Conservation (phyloP, 2,113 vertebrate genomes). For the Paradoxurus hermaphroditus region DNA sequence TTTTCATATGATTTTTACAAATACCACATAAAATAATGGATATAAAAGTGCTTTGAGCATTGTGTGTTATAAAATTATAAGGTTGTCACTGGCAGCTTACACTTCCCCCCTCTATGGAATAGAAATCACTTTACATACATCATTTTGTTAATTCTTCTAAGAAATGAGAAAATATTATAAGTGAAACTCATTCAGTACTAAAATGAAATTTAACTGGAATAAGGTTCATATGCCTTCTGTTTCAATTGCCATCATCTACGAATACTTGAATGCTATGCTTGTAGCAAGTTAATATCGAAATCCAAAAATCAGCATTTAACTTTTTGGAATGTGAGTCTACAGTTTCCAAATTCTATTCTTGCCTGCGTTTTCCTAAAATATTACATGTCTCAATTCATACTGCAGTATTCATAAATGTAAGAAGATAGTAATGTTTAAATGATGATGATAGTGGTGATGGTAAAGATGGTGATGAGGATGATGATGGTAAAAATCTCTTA, state of each 20-base stretch:
- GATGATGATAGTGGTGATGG: neutral
- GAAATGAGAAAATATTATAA: slow-evolving; percentile 19
- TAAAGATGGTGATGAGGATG: neutral
- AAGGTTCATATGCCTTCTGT: neutral
- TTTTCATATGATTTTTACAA: neutral
- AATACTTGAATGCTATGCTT: slow-evolving; percentile 10
- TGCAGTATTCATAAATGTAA: neutral
- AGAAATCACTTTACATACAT: slow-evolving; percentile 4
- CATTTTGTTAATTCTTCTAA: slow-evolving; percentile 36
- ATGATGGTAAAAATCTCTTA: neutral
- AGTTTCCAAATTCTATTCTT: neutral
- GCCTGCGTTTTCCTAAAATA: neutral
- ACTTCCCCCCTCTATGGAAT: neutral
- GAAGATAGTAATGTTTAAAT: neutral
- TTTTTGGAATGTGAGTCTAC: neutral
- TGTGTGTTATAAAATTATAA: slow-evolving; percentile 11
- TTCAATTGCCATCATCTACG: neutral
- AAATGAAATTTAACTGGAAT: slow-evolving; percentile 29
- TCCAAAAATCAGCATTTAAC: neutral
- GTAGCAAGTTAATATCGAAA: neutral
- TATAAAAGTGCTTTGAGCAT: neutral
- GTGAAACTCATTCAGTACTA: neutral
- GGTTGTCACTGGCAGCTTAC: neutral
- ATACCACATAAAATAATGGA: slow-evolving; percentile 31
- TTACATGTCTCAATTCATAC: neutral